phyloP scores from a whole-genome alignment of 2,888 invertebrate species.

The Trissolcus japonicus region DNA sequence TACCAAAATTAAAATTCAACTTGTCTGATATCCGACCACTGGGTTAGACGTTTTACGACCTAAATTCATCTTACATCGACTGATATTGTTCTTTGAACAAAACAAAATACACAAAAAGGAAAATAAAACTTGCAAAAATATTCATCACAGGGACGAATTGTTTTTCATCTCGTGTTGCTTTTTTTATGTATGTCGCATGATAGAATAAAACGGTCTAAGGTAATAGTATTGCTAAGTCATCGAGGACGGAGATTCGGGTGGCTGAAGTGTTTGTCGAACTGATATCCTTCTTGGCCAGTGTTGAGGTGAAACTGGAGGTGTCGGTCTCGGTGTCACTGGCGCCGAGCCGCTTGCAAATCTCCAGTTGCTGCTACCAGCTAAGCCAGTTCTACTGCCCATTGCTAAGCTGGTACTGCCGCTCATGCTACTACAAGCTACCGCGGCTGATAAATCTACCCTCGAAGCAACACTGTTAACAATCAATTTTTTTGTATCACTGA shows the following conservation, averaged over 20 bases:
- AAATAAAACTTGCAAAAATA: too few species aligned
- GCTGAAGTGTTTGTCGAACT: conserved; percentile 63
- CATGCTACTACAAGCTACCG: conserved; percentile 79
- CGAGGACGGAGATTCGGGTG: conserved; percentile 66
- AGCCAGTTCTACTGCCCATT: conserved; percentile 65
- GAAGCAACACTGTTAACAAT: conserved; percentile 78
- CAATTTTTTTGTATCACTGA: too few species aligned
- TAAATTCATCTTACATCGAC: too few species aligned
- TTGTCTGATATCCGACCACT: too few species aligned
- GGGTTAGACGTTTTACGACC: too few species aligned
- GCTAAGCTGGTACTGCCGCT: conserved; percentile 78
- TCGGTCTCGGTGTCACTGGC: conserved; percentile 84
- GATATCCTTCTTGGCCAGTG: conserved; percentile 78
- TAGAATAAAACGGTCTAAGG: conserved; percentile 50
- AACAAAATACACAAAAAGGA: too few species aligned
- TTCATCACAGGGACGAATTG: too few species aligned
- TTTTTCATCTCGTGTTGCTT: too few species aligned
- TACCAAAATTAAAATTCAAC: too few species aligned
- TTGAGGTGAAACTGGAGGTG: conserved; percentile 86
- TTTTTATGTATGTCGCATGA: too few species aligned
- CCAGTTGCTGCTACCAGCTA: conserved; percentile 77
- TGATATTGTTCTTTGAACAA: too few species aligned
- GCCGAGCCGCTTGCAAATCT: conserved; percentile 83
- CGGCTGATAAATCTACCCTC: conserved; percentile 81
- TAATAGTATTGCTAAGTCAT: conserved; percentile 65